These are phyloP conservation scores for Meandrusa payeni DNA, from an alignment of 2,888 invertebrate genomes.

Conservation along the genomic window DNA sequence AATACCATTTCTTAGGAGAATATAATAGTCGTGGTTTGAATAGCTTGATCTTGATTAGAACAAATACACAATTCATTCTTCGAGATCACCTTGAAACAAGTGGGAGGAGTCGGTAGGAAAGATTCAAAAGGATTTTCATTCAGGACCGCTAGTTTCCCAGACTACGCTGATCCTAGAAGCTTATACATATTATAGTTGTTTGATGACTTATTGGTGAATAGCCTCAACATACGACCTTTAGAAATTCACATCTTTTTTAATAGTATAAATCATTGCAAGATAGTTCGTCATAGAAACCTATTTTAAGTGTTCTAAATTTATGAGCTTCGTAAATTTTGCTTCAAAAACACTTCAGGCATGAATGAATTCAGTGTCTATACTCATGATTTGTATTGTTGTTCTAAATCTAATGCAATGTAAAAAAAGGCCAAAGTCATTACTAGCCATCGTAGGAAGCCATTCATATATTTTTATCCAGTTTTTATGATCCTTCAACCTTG, in stretches of 20 bases:
- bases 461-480: conserved; percentile 5
- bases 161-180: too few species aligned
- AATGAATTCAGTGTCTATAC: conserved; percentile 19
- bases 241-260: conserved; percentile 37
- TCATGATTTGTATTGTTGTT: not conserved
- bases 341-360: conserved; percentile 24
- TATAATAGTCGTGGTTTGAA: too few species aligned
- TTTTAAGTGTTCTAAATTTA: conserved; percentile 30
- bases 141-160: too few species aligned
- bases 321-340: conserved; percentile 18
- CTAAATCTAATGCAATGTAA: not conserved
- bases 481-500: conserved; percentile 17
- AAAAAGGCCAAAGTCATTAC: conserved; percentile 1
- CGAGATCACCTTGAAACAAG: too few species aligned
- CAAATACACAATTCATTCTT: too few species aligned
- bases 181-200: too few species aligned
- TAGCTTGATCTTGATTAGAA: too few species aligned
- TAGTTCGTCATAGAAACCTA: conserved; percentile 32
- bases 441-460: not conserved
- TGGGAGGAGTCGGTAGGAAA: too few species aligned
- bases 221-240: conserved; percentile 45
- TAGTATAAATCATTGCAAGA: conserved; percentile 30
- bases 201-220: conserved; percentile 27
- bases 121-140: too few species aligned
- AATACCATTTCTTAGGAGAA: too few species aligned